phyloP scores from a whole-genome alignment of 2,113 vertebrate species.

The human (Homo sapiens) region DNA sequence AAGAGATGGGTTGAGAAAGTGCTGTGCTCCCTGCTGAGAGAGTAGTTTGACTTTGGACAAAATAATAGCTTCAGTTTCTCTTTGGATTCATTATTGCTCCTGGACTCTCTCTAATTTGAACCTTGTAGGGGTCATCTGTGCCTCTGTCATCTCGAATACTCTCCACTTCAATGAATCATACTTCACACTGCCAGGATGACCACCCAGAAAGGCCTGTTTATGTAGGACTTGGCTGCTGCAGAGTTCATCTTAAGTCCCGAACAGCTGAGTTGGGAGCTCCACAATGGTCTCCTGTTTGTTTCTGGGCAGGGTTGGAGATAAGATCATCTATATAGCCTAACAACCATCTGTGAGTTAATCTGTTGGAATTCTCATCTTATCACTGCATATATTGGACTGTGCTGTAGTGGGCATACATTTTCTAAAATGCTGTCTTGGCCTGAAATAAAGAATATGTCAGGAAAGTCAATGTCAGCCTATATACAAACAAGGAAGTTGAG shows the following conservation, averaged over 20 bases:
- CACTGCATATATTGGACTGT: not conserved
- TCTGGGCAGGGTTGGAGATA: not conserved
- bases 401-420: not conserved
- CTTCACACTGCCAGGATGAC: constrained; percentile 60
- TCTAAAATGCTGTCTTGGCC: not conserved
- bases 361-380: not conserved
- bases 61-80: constrained; percentile 66
- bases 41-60: constrained; percentile 55
- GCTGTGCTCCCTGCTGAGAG: constrained; percentile 61
- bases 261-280: constrained; percentile 10
- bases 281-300: constrained; percentile 21
- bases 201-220: constrained; percentile 76
- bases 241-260: constrained; percentile 8
- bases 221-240: constrained; percentile 43
- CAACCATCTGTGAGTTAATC: not conserved
- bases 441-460: not conserved
- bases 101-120: constrained; percentile 61
- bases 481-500: not conserved
- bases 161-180: constrained; percentile 65
- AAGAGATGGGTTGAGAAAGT: not conserved
- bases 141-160: constrained; percentile 68
- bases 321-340: not conserved
- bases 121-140: constrained; percentile 64
- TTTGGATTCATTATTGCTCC: constrained; percentile 57
- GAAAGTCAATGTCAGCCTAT: not conserved